These are phyloP conservation scores for Sinocyclocheilus anophthalmus DNA, from an alignment of 2,113 vertebrate species.

Conservation along the genomic window DNA sequence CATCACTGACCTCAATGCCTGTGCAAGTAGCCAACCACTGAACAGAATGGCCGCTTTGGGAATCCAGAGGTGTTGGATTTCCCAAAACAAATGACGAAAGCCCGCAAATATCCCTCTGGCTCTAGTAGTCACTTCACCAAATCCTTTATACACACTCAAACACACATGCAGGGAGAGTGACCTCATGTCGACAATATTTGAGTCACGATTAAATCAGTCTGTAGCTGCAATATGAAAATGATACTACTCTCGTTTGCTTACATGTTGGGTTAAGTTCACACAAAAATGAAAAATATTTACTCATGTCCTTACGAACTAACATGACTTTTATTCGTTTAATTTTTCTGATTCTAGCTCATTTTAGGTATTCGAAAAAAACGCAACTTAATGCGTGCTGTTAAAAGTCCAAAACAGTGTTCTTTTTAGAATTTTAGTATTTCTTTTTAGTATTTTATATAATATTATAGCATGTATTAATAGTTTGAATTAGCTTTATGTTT, in stretches of 20 bases:
- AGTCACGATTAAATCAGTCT: not conserved
- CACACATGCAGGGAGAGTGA: constrained; percentile 21
- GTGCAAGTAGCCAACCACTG: constrained; percentile 8
- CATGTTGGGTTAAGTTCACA: not conserved
- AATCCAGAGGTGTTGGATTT: constrained; percentile 45
- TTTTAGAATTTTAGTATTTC: not conserved
- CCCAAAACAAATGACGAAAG: constrained; percentile 33
- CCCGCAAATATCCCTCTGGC: not conserved
- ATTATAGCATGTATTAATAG: no score
- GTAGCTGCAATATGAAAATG: not conserved
- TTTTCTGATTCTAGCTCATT: not conserved
- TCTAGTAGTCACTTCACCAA: constrained; percentile 18
- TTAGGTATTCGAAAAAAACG: no score
- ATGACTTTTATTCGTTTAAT: not conserved
- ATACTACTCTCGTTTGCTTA: not conserved
- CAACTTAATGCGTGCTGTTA: no score
- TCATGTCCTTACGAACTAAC: not conserved
- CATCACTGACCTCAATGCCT: constrained; percentile 27
- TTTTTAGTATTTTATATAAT: not conserved
- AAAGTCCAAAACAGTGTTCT: not conserved
- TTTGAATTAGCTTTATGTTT: no score
- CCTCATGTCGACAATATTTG: constrained; percentile 31
- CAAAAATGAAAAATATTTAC: not conserved
- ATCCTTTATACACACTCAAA: not conserved
- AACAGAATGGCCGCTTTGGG: not conserved